Evolutionary conservation across 2,797 vertebrate genomes (phyloP).

Genomic region (Leucoraja ocellata): DNA sequence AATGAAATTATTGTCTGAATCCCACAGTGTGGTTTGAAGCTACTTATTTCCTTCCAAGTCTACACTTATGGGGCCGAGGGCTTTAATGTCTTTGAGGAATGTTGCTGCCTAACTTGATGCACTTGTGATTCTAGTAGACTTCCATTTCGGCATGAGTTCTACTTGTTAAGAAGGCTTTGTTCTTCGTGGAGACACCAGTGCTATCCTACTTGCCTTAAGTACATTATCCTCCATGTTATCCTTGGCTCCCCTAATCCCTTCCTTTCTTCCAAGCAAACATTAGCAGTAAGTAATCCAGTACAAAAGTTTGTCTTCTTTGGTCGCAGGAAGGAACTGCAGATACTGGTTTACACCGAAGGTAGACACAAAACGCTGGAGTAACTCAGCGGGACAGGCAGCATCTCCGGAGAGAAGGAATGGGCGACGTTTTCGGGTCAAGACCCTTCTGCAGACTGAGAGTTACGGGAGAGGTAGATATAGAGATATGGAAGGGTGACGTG

Average conservation of each 20-base stretch:
- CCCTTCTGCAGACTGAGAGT: too few relatives aligned
- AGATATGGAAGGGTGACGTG: too few relatives aligned
- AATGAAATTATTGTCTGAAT: conserved; percentile 31
- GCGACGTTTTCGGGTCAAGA: too few relatives aligned
- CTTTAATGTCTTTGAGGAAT: conserved; percentile 24
- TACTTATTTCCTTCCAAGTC: background rate
- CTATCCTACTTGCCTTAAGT: conserved; percentile 21
- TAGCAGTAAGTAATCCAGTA: too few relatives aligned
- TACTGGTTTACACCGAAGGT: too few relatives aligned
- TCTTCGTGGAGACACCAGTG: background rate
- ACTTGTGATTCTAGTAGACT: conserved; percentile 9
- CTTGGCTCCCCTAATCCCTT: background rate
- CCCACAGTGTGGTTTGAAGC: conserved; percentile 29
- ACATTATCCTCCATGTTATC: conserved; percentile 27
- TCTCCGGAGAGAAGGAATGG: too few relatives aligned
- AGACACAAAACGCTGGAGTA: too few relatives aligned
- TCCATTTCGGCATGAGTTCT: background rate
- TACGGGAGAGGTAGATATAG: too few relatives aligned
- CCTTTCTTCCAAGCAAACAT: background rate
- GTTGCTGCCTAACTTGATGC: conserved; percentile 14
- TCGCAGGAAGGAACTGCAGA: too few relatives aligned
- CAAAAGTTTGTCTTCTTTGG: background rate
- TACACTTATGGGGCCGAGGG: conserved; percentile 20
- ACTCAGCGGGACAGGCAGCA: too few relatives aligned
- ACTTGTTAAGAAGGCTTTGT: conserved; percentile 22